These are phyloP conservation scores for Ranitomeya imitator DNA, from an alignment of 2,113 vertebrate species.

Conservation along the genomic window DNA sequence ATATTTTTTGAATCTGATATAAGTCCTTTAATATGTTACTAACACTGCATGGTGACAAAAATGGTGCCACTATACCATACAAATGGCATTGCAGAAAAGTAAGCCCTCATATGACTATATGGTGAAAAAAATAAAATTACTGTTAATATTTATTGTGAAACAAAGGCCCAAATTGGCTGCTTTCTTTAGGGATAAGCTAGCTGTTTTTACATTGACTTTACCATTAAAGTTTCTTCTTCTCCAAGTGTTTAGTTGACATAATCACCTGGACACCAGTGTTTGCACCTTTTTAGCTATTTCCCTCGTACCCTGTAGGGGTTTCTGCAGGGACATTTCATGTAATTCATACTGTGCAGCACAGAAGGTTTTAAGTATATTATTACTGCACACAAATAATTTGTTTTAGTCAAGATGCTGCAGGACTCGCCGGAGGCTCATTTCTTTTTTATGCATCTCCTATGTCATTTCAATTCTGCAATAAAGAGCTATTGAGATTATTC, in stretches of 20 bases:
- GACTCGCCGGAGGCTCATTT: slow-evolving; percentile 27
- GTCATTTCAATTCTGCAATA: slow-evolving; percentile 38
- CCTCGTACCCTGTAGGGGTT: neutral
- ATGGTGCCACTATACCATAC: too few relatives aligned
- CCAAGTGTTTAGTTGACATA: neutral
- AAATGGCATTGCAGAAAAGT: too few relatives aligned
- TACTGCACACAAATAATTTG: slow-evolving; percentile 28
- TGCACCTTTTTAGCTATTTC: neutral
- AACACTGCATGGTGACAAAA: too few relatives aligned
- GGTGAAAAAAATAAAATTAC: too few relatives aligned
- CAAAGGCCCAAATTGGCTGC: too few relatives aligned
- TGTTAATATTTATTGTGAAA: too few relatives aligned
- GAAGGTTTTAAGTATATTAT: slow-evolving; percentile 27
- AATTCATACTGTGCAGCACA: slow-evolving; percentile 28
- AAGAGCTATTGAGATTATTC: slow-evolving; percentile 32
- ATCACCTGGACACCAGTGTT: neutral
- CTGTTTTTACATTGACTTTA: neutral
- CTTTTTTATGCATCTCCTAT: slow-evolving; percentile 41
- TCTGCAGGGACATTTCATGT: neutral
- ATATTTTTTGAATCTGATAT: too few relatives aligned
- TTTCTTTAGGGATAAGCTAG: neutral
- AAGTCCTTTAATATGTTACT: too few relatives aligned
- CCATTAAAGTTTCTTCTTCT: neutral
- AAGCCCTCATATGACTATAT: too few relatives aligned
- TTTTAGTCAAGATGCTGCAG: slow-evolving; percentile 33